Percentiles rank a stretch among this genome's conserved stretches.
These are phyloP conservation scores for Aporophyla nigra DNA, from an alignment of 2,888 invertebrate genomes.

Conservation along the genomic window DNA sequence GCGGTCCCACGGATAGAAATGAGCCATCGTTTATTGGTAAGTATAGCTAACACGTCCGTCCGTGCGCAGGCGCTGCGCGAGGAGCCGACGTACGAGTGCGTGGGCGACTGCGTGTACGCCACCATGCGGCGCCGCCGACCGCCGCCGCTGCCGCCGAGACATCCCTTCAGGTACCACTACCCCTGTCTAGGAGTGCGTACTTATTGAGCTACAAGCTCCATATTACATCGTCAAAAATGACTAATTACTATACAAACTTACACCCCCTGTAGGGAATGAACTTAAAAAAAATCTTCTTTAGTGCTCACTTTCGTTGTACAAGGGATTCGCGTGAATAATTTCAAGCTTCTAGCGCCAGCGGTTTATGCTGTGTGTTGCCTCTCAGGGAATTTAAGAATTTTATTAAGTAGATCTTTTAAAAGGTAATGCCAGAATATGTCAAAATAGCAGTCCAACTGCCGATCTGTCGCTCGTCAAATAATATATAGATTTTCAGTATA, in stretches of 20 bases:
- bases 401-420: no score
- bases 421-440: background rate
- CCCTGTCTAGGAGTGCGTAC: background rate
- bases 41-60: background rate
- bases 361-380: background rate
- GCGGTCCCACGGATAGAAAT: background rate
- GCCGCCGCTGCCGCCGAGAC: constrained; percentile 79
- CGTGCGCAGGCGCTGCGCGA: constrained; percentile 53
- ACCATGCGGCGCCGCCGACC: constrained; percentile 73
- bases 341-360: background rate
- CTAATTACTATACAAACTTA: background rate
- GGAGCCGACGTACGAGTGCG: constrained; percentile 86
- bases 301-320: background rate
- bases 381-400: background rate
- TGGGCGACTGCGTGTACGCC: constrained; percentile 81
- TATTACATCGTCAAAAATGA: background rate
- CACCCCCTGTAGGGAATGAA: background rate
- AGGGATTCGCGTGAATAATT: background rate
- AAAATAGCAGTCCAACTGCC: background rate
- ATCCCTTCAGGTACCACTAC: constrained; percentile 22
- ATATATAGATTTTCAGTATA: background rate
- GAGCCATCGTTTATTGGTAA: background rate
- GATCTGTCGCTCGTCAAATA: background rate
- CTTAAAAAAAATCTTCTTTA: background rate
- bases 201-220: background rate